These are phyloP conservation scores for Epinephelus lanceolatus DNA, from an alignment of 2,113 vertebrate species.

Conservation along the genomic window DNA sequence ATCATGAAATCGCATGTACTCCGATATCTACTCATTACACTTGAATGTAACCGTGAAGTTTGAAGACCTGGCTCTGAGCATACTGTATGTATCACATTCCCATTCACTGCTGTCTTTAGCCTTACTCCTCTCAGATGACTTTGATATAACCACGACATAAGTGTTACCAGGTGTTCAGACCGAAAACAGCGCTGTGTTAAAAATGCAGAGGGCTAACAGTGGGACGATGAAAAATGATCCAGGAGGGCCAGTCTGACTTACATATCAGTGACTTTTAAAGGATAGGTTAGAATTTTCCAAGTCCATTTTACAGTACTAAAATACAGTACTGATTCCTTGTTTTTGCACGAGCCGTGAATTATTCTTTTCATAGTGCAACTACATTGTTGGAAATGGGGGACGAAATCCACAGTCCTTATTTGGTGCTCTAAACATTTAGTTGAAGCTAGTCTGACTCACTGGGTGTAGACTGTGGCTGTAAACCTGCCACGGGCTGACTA, in stretches of 20 bases:
- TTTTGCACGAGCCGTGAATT: too few relatives aligned
- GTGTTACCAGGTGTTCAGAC: slow-evolving; percentile 16
- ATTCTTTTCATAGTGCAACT: too few relatives aligned
- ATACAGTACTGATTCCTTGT: background rate
- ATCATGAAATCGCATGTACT: background rate
- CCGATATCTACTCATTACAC: slow-evolving; percentile 13
- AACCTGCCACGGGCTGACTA: too few relatives aligned
- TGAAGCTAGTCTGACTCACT: too few relatives aligned
- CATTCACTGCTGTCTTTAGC: slow-evolving; percentile 35
- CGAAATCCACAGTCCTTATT: too few relatives aligned
- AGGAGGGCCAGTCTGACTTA: background rate
- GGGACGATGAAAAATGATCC: background rate
- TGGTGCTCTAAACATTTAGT: too few relatives aligned
- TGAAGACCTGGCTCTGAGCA: slow-evolving; percentile 35
- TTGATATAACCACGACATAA: background rate
- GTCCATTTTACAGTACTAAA: background rate
- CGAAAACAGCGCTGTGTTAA: slow-evolving; percentile 2
- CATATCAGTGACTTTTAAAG: background rate
- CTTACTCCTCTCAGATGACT: background rate
- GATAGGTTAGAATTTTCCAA: background rate
- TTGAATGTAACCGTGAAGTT: slow-evolving; percentile 54
- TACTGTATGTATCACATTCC: slow-evolving; percentile 58
- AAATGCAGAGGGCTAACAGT: background rate
- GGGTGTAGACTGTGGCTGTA: too few relatives aligned
- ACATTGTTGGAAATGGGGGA: too few relatives aligned